Conservation (phyloP, 2,888 invertebrate genomes). For the Synergus umbraculus region DNA sequence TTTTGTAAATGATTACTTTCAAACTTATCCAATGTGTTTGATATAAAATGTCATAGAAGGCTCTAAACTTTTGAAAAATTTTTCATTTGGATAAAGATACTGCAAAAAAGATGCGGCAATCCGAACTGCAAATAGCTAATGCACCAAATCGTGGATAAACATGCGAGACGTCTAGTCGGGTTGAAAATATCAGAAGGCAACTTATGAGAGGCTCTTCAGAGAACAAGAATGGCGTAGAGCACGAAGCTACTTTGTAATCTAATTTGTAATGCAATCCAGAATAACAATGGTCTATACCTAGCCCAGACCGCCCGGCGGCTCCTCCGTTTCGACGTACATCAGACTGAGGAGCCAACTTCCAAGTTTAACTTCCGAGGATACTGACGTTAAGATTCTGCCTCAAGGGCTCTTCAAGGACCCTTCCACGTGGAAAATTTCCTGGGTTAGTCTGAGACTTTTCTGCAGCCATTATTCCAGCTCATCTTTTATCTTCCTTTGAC, state of each 20-base stretch:
- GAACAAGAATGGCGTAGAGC: constrained; percentile 43
- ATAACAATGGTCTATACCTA: constrained; percentile 60
- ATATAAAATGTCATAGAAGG: background rate
- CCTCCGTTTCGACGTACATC: background rate
- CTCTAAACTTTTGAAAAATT: background rate
- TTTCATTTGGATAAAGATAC: constrained; percentile 1
- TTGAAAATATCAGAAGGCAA: constrained; percentile 5
- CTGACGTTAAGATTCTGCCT: constrained; percentile 22
- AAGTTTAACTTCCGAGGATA: constrained; percentile 49
- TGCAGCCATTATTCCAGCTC: background rate
- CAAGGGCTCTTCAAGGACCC: constrained; percentile 29
- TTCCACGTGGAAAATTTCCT: constrained; percentile 35
- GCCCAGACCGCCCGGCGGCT: constrained; percentile 35
- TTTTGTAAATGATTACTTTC: background rate
- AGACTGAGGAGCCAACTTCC: constrained; percentile 42
- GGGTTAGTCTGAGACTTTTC: constrained; percentile 7
- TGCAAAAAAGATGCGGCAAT: constrained; percentile 1
- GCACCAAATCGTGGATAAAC: constrained; percentile 13
- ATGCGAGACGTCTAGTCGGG: constrained; percentile 17
- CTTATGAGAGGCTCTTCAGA: constrained; percentile 9
- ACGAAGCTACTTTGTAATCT: constrained; percentile 58
- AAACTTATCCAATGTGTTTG: background rate
- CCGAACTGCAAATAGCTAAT: constrained; percentile 43
- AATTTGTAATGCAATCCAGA: constrained; percentile 66
- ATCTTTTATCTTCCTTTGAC: background rate